phyloP scores from a whole-genome alignment of 2,888 invertebrate genomes.

The Caenorhabditis becei region DNA sequence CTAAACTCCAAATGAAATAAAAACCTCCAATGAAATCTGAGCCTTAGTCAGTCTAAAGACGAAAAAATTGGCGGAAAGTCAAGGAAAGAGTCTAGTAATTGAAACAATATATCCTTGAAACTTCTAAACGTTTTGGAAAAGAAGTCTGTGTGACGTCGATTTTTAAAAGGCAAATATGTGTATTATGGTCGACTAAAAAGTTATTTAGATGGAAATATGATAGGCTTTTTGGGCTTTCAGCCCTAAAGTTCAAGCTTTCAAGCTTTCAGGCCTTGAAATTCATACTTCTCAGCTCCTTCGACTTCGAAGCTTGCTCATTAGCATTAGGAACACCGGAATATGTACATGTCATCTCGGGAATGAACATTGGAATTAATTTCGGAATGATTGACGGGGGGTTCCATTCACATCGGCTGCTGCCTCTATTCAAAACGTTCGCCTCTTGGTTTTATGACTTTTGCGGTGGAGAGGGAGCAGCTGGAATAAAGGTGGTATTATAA shows the following conservation, averaged over 20 bases:
- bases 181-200: no score
- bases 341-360: no score
- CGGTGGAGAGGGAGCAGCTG: not conserved
- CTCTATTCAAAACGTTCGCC: slow-evolving; percentile 33
- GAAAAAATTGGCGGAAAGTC: not conserved
- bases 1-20: no score
- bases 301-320: no score
- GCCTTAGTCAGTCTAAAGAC: no score
- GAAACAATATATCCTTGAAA: slow-evolving; percentile 31
- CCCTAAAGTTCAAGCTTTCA: no score
- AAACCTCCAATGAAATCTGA: no score
- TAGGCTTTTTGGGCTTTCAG: no score
- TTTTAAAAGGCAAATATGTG: slow-evolving; percentile 44
- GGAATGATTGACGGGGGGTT: slow-evolving; percentile 57
- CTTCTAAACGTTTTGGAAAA: no score
- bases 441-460: slow-evolving; percentile 49
- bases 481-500: not conserved
- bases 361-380: slow-evolving; percentile 60
- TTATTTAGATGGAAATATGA: no score
- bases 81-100: slow-evolving; percentile 5
- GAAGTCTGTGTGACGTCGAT: slow-evolving; percentile 34
- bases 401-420: slow-evolving; percentile 28
- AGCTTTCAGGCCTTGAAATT: no score
- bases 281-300: no score
- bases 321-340: not conserved